Percentiles rank a stretch among this genome's conserved stretches.
Conservation (phyloP, 2,113 vertebrate species). For the Rafetus swinhoei region DNA sequence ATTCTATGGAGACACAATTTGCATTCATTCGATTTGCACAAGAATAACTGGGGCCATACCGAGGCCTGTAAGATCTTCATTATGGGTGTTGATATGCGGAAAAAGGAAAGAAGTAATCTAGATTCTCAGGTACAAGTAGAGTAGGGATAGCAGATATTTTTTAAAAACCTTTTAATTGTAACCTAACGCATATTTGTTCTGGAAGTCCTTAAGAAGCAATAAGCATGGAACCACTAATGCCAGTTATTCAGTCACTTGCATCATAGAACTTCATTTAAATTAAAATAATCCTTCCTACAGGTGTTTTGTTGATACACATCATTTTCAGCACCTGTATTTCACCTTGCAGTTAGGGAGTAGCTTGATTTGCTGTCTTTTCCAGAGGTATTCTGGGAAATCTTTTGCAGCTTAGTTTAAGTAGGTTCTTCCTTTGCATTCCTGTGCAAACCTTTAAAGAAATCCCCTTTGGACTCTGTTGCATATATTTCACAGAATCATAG, state of each 20-base stretch:
- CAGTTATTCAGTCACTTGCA: neutral
- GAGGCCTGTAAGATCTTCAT: neutral
- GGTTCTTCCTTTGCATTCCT: constrained; percentile 2
- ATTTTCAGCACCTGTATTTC: neutral
- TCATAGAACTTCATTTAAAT: neutral
- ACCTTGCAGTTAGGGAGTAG: neutral
- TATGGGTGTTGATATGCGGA: neutral
- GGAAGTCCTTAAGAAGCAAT: neutral
- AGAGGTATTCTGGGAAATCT: neutral
- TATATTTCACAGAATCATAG: neutral
- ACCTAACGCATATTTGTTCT: neutral
- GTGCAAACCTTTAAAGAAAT: constrained; percentile 12
- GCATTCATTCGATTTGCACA: neutral
- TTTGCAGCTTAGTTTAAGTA: constrained; percentile 5
- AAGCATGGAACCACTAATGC: neutral
- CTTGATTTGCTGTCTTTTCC: neutral
- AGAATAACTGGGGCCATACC: neutral
- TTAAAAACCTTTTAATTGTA: neutral
- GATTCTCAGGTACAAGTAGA: neutral
- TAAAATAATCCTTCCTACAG: neutral
- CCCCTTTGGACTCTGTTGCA: neutral
- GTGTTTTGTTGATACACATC: rapidly evolving
- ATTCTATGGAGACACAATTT: neutral
- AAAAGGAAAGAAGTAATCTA: neutral
- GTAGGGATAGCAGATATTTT: neutral